phyloP scores from a whole-genome alignment of 2,888 invertebrate species.

The Elegia similella region DNA sequence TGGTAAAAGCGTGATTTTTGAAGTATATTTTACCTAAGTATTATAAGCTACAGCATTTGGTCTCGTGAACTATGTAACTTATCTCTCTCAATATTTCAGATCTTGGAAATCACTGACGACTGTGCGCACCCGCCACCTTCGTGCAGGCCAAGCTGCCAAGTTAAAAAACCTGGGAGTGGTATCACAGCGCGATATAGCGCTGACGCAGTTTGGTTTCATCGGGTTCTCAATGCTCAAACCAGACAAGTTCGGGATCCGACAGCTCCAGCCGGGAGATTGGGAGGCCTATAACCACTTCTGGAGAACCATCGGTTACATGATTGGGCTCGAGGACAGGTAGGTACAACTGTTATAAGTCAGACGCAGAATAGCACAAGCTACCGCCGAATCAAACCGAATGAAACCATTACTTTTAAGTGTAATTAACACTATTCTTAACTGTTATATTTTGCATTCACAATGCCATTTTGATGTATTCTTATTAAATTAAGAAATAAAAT shows the following conservation, averaged over 20 bases:
- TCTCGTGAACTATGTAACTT: too few species aligned
- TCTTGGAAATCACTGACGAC: slow-evolving; percentile 85
- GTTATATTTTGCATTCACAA: too few species aligned
- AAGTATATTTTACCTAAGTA: neutral
- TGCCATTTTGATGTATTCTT: too few species aligned
- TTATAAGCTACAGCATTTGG: too few species aligned
- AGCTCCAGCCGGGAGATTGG: slow-evolving; percentile 83
- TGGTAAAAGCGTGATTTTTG: too few species aligned
- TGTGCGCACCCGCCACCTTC: slow-evolving; percentile 85
- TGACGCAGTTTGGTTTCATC: slow-evolving; percentile 94
- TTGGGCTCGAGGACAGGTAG: slow-evolving; percentile 91
- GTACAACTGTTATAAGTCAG: too few species aligned
- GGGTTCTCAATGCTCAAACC: slow-evolving; percentile 86
- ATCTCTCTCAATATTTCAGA: slow-evolving; percentile 48
- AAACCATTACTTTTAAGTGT: too few species aligned
- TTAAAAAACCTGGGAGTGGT: slow-evolving; percentile 79
- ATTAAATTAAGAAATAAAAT: too few species aligned
- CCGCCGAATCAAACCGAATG: too few species aligned
- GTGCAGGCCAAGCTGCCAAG: slow-evolving; percentile 78
- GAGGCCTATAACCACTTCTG: slow-evolving; percentile 91
- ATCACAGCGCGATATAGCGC: slow-evolving; percentile 91
- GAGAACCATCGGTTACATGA: slow-evolving; percentile 89
- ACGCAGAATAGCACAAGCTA: too few species aligned
- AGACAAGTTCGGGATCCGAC: slow-evolving; percentile 84
- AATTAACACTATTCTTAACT: too few species aligned